Conservation (phyloP, 2,797 vertebrate genomes). For the Notoglanidium macrostoma region DNA sequence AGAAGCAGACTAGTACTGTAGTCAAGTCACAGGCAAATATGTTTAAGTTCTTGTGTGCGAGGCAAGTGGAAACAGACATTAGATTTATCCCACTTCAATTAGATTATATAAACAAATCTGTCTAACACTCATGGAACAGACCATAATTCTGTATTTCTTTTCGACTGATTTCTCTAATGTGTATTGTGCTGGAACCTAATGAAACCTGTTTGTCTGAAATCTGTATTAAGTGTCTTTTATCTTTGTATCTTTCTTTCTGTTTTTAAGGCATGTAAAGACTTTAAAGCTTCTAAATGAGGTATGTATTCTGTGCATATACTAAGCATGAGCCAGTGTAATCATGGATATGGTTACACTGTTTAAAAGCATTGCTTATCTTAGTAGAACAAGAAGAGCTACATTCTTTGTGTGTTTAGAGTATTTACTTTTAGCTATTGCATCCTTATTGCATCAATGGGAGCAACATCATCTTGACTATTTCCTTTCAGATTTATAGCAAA, state of each 20-base stretch:
- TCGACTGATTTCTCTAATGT: background rate
- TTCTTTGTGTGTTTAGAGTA: background rate
- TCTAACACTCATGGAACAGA: background rate
- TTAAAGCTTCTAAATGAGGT: slow-evolving; percentile 85
- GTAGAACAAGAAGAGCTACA: background rate
- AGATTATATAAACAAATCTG: background rate
- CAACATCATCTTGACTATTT: background rate
- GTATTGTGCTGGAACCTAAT: background rate
- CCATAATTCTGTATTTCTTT: background rate
- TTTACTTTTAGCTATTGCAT: background rate
- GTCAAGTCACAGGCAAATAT: background rate
- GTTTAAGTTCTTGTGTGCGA: too few species aligned
- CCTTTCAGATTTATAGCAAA: background rate
- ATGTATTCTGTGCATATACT: slow-evolving; percentile 62
- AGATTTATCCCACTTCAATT: background rate
- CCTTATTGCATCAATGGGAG: background rate
- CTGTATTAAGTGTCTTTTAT: background rate
- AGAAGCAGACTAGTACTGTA: background rate
- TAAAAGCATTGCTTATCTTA: background rate
- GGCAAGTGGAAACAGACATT: background rate
- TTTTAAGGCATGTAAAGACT: slow-evolving; percentile 86
- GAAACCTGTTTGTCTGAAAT: background rate
- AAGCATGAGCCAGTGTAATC: background rate
- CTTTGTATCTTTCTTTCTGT: slow-evolving; percentile 53
- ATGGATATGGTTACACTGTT: slow-evolving; percentile 3